A percentile compares a stretch with the other conserved stretches of the same genome.
phyloP scores from a whole-genome alignment of 1,140 invertebrate genomes.

The Hypothenemus hampei region DNA sequence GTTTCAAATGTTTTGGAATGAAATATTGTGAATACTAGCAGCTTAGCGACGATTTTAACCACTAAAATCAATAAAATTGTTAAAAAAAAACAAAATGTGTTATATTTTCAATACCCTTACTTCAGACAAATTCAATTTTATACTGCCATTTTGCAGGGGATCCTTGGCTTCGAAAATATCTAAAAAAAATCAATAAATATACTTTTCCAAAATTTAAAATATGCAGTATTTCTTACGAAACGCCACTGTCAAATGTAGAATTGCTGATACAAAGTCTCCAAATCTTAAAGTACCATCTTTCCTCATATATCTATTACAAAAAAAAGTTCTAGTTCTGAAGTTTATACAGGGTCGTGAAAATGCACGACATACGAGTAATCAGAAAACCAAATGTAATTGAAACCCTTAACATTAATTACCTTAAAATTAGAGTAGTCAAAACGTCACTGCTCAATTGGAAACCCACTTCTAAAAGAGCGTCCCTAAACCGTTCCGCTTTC shows the following conservation, averaged over 20 bases:
- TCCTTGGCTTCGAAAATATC: constrained; percentile 78
- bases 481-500: constrained; percentile 77
- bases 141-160: constrained; percentile 72
- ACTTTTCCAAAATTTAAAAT: neutral
- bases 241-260: constrained; percentile 81
- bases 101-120: constrained; percentile 47
- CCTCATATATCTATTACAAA: constrained; percentile 64
- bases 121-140: constrained; percentile 75
- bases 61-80: constrained; percentile 56
- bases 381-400: neutral
- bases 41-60: constrained; percentile 69
- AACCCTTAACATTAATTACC: constrained; percentile 37
- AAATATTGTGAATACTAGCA: constrained; percentile 53
- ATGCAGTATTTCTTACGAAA: constrained; percentile 64
- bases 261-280: constrained; percentile 86
- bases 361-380: no score
- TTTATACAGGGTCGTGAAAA: no score
- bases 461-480: constrained; percentile 80
- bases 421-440: constrained; percentile 72
- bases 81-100: constrained; percentile 15
- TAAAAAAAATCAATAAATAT: constrained; percentile 46
- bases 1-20: no score
- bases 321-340: no score
- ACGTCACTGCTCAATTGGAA: constrained; percentile 82
- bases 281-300: constrained; percentile 91